phyloP scores from a whole-genome alignment of 2,113 vertebrate genomes.

The Chrysochloris asiatica region DNA sequence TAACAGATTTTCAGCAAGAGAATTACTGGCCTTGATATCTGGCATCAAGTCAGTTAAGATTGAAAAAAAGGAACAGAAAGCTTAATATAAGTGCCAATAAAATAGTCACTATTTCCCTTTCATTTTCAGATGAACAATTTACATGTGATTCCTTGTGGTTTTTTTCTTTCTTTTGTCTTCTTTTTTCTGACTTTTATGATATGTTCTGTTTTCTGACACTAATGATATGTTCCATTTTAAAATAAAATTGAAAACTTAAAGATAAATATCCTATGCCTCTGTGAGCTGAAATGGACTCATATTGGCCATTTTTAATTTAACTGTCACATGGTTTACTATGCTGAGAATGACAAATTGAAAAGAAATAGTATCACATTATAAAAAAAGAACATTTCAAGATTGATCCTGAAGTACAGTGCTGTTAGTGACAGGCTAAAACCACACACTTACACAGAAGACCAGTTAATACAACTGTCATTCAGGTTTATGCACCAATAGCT shows the following conservation, averaged over 20 bases:
- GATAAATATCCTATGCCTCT: neutral
- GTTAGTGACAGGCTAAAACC: too few species aligned
- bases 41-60: neutral
- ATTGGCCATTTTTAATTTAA: neutral
- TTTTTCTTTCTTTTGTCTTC: neutral
- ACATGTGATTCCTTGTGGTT: neutral
- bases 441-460: too few species aligned
- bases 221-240: neutral
- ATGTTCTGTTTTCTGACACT: too few species aligned
- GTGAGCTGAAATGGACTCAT: neutral
- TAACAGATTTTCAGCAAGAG: neutral
- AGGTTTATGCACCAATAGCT: too few species aligned
- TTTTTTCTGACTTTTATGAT: neutral
- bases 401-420: too few species aligned
- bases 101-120: neutral
- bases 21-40: slow-evolving; percentile 13
- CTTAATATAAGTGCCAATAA: neutral
- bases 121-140: neutral
- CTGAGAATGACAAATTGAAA: too few species aligned
- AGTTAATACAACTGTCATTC: neutral
- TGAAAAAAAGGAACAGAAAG: neutral
- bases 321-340: too few species aligned
- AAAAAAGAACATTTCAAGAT: too few species aligned
- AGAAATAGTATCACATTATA: too few species aligned
- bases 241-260: neutral